A percentile compares a stretch with the other conserved stretches of the same genome.
phyloP scores from a whole-genome alignment of 2,797 vertebrate genomes.

The Streptopelia turtur region DNA sequence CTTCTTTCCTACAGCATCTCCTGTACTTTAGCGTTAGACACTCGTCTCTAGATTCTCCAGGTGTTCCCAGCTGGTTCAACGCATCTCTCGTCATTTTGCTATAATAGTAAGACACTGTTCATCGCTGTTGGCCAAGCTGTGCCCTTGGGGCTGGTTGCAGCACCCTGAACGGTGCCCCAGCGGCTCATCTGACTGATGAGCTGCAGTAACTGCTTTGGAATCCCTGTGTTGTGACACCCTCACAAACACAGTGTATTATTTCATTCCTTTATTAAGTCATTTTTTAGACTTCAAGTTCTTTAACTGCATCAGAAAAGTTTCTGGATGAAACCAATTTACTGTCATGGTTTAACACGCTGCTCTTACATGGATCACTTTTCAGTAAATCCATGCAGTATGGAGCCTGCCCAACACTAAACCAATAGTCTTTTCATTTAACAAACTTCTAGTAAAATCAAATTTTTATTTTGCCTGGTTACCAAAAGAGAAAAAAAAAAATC shows the following conservation, averaged over 20 bases:
- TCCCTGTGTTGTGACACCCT: background rate
- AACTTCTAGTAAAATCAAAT: background rate
- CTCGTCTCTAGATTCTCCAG: background rate
- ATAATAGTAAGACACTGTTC: fast-evolving
- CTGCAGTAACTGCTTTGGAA: background rate
- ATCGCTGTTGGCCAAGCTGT: background rate
- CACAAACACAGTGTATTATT: background rate
- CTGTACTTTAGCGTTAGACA: background rate
- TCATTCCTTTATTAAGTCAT: slow-evolving; percentile 14
- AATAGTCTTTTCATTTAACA: background rate
- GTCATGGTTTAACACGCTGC: background rate
- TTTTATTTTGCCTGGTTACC: background rate
- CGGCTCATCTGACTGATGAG: background rate
- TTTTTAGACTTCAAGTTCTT: background rate
- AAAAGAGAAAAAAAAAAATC: background rate
- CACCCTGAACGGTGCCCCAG: background rate
- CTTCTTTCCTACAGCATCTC: background rate
- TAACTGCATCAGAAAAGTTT: background rate
- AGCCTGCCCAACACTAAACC: background rate
- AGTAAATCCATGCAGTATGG: background rate
- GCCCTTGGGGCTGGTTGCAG: background rate
- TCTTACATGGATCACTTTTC: background rate
- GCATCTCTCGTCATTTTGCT: background rate
- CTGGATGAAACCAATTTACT: background rate
- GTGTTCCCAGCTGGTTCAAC: fast-evolving